Evolutionary conservation across 2,888 invertebrate species (phyloP), one percentile per base, ranked within the genome.

Genomic region (Scotopteryx bipunctaria): DNA sequence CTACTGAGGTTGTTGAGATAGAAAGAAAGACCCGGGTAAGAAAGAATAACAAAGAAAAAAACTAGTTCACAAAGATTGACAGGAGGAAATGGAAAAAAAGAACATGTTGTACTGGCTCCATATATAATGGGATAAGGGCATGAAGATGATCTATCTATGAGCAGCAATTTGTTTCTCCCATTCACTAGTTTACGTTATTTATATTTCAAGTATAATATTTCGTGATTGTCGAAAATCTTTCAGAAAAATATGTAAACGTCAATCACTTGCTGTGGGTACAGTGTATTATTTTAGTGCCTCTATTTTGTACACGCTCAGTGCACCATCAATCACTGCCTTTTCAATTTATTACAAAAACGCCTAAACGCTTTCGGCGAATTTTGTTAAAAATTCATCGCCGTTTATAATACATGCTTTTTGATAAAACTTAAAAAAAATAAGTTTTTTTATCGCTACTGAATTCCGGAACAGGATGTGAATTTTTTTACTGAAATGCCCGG

Each of bases 261-360:
- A 66, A 61, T 69, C 63, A 63, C 63, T 64, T 40, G 44, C 32
- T 46, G 38, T 42, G 53, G 63, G 59, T 59, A 61, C 61, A 64
- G 53, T 61, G 61, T 64, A 64, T 66, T 60, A 66, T 69, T 70
- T 67, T 66, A 64, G 66, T 64, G 62, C 59, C 60, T 66, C 63
- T 69, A 71, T 66, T 64, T 61, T 65, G 61, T 62, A 55, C 61
- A 63, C 61, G 63, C 42, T 61, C 31, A 55, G n/a, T 57, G 64
- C 62, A 56, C 65, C 74, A 81, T 81, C 80, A 80, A 82, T 82
- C 80, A 79, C 59, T 31, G 60, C 61, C 71, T 72, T n/a, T 77
- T 75, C 78, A 79, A 81, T 82, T 75, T 79, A 79, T 78, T 71
- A 76, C 69, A 69, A 73, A 76, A 76, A 73, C 68, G 63, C 70